These are phyloP conservation scores for Zaprionus camerounensis DNA, from an alignment of 1,140 invertebrate genomes.

Conservation along the genomic window DNA sequence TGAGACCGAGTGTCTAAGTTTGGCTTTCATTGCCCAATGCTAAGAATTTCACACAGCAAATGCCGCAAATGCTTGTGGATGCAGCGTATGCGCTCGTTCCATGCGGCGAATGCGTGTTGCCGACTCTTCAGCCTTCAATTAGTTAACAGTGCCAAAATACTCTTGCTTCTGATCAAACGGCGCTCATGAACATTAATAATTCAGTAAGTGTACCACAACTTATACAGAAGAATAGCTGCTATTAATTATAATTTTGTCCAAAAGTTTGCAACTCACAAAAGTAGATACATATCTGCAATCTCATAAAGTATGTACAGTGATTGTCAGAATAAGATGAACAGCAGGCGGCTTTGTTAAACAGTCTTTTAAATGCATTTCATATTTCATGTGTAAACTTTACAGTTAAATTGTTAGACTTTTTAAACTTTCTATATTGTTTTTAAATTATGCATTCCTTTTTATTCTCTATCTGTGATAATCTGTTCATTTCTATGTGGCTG, in stretches of 20 bases:
- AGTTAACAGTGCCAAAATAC: neutral
- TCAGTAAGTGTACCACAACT: neutral
- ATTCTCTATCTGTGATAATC: neutral
- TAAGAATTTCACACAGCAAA: slow-evolving; percentile 31
- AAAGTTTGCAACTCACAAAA: no score
- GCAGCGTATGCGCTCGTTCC: slow-evolving; percentile 48
- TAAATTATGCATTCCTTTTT: no score
- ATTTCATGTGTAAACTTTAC: no score
- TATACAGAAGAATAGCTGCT: no score
- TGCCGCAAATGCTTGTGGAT: slow-evolving; percentile 40
- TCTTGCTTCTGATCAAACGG: neutral
- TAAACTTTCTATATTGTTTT: no score
- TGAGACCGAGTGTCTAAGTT: slow-evolving; percentile 7
- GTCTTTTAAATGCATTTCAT: no score
- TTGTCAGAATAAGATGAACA: no score
- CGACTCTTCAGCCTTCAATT: neutral
- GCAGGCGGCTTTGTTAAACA: no score
- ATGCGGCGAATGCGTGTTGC: slow-evolving; percentile 57
- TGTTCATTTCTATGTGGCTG: neutral
- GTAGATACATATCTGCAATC: no score
- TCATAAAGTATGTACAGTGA: no score
- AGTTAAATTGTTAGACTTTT: no score
- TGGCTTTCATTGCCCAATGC: slow-evolving; percentile 59
- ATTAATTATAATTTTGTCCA: no score
- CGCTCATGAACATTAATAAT: neutral